Percentiles rank a stretch among this genome's conserved stretches.
phyloP scores from a whole-genome alignment of 1,140 invertebrate genomes.

The Zaprionus ghesquierei region DNA sequence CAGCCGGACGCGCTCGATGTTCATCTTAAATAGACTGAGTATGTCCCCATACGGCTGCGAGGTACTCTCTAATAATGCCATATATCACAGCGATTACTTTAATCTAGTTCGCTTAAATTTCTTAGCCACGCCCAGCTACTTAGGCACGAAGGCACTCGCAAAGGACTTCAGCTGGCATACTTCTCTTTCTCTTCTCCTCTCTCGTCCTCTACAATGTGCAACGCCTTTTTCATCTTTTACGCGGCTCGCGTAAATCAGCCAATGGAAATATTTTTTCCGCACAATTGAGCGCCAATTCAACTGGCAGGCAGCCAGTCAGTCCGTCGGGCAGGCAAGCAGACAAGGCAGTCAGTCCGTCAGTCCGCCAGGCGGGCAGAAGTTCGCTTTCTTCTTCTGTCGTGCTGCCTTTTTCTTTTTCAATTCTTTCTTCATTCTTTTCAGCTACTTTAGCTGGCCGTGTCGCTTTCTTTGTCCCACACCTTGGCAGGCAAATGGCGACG shows the following conservation, averaged over 20 bases:
- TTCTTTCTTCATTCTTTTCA: constrained; percentile 7
- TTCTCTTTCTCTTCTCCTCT: background rate
- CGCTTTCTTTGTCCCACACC: background rate
- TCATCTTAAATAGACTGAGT: too few relatives aligned
- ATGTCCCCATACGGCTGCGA: too few relatives aligned
- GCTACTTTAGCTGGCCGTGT: background rate
- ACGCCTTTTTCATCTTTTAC: constrained; percentile 7
- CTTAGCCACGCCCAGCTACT: background rate
- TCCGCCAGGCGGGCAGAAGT: too few relatives aligned
- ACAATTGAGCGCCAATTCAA: constrained; percentile 70
- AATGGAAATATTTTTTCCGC: constrained; percentile 72
- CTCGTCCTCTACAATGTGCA: background rate
- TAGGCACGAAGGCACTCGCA: background rate
- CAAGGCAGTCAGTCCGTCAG: too few relatives aligned
- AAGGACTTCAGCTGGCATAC: too few relatives aligned
- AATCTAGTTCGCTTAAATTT: background rate
- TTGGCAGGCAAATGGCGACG: constrained; percentile 22
- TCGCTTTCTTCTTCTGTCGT: constrained; percentile 12
- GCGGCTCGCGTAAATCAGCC: constrained; percentile 51
- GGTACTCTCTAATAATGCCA: background rate
- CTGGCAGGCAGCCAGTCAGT: constrained; percentile 34
- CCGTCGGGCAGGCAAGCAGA: constrained; percentile 32
- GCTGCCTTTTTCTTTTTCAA: background rate
- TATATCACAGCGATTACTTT: background rate
- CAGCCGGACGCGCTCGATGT: too few relatives aligned